These are phyloP conservation scores for Furcifer pardalis DNA, from an alignment of 2,797 vertebrate species.

Conservation along the genomic window DNA sequence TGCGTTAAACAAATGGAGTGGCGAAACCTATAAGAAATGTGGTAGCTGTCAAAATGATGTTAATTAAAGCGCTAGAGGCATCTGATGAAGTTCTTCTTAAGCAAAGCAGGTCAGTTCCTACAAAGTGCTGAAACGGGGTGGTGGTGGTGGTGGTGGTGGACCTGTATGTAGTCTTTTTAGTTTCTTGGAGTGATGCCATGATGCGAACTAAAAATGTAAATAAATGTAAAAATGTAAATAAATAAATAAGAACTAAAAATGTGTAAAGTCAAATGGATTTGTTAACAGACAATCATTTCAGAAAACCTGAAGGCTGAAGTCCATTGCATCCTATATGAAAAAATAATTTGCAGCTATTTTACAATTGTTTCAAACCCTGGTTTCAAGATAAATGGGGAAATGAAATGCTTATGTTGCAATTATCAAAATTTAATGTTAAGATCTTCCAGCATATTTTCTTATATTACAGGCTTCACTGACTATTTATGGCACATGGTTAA, in stretches of 20 bases:
- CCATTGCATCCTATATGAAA: constrained; percentile 50
- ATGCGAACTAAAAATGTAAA: background rate
- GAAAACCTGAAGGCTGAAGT: constrained; percentile 48
- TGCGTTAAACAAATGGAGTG: constrained; percentile 51
- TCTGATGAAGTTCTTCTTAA: background rate
- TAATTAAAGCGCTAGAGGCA: constrained; percentile 55
- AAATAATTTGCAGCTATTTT: constrained; percentile 39
- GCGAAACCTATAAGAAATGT: background rate
- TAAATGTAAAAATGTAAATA: too few relatives aligned
- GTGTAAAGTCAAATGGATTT: constrained; percentile 24
- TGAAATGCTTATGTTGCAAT: background rate
- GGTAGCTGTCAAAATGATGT: constrained; percentile 49
- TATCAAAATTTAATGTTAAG: constrained; percentile 17
- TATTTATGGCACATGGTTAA: too few relatives aligned
- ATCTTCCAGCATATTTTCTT: background rate
- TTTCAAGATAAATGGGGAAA: constrained; percentile 1
- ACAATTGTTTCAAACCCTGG: constrained; percentile 14
- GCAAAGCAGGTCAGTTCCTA: background rate
- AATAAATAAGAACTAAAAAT: background rate
- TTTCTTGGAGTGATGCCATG: background rate
- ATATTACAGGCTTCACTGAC: background rate
- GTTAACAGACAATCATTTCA: constrained; percentile 46
- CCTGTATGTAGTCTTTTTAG: background rate
- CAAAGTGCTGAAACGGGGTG: background rate
- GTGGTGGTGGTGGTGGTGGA: background rate